These are phyloP conservation scores for Oligia strigilis DNA, from an alignment of 2,888 invertebrate genomes.

Conservation along the genomic window DNA sequence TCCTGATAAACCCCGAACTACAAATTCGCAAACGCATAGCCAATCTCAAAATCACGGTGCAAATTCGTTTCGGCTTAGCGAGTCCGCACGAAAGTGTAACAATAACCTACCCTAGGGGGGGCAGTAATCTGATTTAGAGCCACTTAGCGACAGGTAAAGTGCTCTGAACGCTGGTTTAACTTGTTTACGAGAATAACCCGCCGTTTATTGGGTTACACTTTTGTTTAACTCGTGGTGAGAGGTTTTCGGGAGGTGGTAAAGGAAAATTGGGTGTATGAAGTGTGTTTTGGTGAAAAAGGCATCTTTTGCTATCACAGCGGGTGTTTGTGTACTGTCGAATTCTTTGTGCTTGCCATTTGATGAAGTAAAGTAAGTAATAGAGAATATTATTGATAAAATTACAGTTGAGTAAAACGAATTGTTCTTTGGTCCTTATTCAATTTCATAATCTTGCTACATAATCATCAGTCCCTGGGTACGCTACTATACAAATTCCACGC, in stretches of 20 bases:
- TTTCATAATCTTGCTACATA: not conserved
- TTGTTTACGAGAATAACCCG: conserved; percentile 68
- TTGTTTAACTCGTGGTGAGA: conserved; percentile 40
- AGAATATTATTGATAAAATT: not conserved
- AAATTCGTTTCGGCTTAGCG: conserved; percentile 68
- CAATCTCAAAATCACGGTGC: conserved; percentile 32
- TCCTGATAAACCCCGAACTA: not conserved
- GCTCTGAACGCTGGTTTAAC: conserved; percentile 80
- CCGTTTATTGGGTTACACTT: conserved; percentile 60
- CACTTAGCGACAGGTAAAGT: conserved; percentile 85
- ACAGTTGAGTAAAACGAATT: not conserved
- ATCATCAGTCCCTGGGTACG: not conserved
- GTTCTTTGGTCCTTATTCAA: not conserved
- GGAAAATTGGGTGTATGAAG: not conserved
- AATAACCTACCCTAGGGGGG: conserved; percentile 55
- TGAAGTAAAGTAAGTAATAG: not conserved
- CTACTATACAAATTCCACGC: not conserved
- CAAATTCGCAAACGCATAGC: not conserved
- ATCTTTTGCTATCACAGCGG: not conserved
- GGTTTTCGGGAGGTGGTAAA: conserved; percentile 9
- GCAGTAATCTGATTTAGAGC: conserved; percentile 84
- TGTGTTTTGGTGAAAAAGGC: not conserved
- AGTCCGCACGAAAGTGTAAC: conserved; percentile 57
- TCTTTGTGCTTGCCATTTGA: not conserved
- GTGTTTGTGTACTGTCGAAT: not conserved